Conservation (phyloP, 2,888 invertebrate species). For the Teleogryllus oceanicus region DNA sequence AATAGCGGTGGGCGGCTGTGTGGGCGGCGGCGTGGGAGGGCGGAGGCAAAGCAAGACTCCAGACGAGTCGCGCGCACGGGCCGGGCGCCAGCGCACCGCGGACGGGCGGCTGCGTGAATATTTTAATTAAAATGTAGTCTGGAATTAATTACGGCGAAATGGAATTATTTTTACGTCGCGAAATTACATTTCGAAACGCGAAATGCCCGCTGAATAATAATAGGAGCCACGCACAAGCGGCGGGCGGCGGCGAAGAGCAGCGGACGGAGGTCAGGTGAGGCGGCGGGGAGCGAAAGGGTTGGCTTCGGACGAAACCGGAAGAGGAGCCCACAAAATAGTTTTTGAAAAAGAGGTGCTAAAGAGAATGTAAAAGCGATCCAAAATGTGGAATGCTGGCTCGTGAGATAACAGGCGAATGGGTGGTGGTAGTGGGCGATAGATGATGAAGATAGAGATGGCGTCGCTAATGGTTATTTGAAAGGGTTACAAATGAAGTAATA, state of each 20-base stretch:
- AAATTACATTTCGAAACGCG: constrained; percentile 10
- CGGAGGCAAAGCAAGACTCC: too few species aligned
- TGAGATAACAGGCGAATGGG: too few species aligned
- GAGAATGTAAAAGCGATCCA: too few species aligned
- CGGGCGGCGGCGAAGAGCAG: background rate
- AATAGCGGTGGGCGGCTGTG: too few species aligned
- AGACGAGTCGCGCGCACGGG: too few species aligned
- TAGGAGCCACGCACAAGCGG: background rate
- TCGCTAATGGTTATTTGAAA: too few species aligned
- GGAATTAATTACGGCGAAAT: constrained; percentile 18
- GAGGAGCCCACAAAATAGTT: background rate
- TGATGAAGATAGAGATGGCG: too few species aligned
- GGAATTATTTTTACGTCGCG: constrained; percentile 18
- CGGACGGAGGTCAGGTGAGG: background rate
- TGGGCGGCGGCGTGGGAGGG: too few species aligned
- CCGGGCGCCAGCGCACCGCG: background rate
- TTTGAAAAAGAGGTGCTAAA: too few species aligned
- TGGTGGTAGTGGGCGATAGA: too few species aligned
- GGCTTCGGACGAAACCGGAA: background rate
- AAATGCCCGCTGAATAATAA: constrained; percentile 18
- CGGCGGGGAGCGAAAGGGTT: background rate
- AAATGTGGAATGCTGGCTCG: too few species aligned
- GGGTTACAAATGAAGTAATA: too few species aligned
- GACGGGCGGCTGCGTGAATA: background rate
- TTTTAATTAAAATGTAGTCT: constrained; percentile 18